phyloP scores from a whole-genome alignment of 2,888 invertebrate genomes.

The Noctua fimbriata region DNA sequence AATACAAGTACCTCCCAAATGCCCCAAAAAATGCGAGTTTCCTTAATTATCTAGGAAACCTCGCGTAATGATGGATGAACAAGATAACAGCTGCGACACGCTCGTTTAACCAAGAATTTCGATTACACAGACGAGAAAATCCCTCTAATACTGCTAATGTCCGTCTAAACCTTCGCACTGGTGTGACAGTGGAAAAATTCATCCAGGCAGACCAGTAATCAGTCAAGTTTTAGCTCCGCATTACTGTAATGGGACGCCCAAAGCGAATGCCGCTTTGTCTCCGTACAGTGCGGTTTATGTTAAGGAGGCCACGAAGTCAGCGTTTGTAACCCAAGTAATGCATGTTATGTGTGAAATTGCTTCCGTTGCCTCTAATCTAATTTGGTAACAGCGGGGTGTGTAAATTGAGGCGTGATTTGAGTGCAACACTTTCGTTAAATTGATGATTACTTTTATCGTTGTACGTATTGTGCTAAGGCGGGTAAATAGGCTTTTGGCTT shows the following conservation, averaged over 20 bases:
- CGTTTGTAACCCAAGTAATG: conserved; percentile 63
- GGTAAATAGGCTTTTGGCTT: conserved; percentile 19
- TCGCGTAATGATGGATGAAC: conserved; percentile 60
- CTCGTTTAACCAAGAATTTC: conserved; percentile 75
- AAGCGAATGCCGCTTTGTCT: conserved; percentile 79
- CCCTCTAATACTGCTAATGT: conserved; percentile 81
- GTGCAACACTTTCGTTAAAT: conserved; percentile 44
- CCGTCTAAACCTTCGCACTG: conserved; percentile 69
- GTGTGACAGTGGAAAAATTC: conserved; percentile 83
- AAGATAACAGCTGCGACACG: conserved; percentile 59
- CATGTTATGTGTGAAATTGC: conserved; percentile 57
- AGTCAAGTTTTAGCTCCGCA: conserved; percentile 86
- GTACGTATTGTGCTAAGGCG: neutral
- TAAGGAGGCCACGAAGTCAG: conserved; percentile 66
- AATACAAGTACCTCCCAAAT: neutral
- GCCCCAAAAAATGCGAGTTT: conserved; percentile 15
- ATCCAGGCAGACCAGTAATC: conserved; percentile 82
- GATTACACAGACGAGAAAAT: conserved; percentile 81
- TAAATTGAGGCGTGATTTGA: conserved; percentile 56
- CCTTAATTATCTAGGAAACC: conserved; percentile 55
- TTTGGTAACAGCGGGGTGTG: conserved; percentile 59
- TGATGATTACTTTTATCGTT: conserved; percentile 32
- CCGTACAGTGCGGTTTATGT: conserved; percentile 72
- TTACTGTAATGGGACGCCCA: conserved; percentile 84
- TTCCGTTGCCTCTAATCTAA: conserved; percentile 62